phyloP scores from a whole-genome alignment of 2,888 invertebrate genomes.

The Mycalesis mineus region DNA sequence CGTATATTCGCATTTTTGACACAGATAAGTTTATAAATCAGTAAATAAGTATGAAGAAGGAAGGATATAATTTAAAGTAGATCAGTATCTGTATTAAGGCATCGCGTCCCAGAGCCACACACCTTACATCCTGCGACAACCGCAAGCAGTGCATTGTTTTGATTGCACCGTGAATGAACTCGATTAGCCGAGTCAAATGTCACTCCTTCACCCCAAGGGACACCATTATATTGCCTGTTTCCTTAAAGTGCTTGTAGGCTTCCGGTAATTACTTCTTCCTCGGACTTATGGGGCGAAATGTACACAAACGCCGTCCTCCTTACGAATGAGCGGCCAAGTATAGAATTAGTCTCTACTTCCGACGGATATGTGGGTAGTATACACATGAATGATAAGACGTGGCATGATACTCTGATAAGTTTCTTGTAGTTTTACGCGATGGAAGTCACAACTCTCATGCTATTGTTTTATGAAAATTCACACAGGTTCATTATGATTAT shows the following conservation, averaged over 20 bases:
- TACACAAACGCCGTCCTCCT: slow-evolving; percentile 55
- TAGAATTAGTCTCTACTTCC: slow-evolving; percentile 59
- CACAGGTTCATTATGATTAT: slow-evolving; percentile 28
- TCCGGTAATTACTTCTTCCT: slow-evolving; percentile 75
- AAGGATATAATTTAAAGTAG: slow-evolving; percentile 13
- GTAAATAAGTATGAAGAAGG: not conserved
- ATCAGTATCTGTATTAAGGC: slow-evolving; percentile 22
- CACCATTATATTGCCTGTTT: slow-evolving; percentile 55
- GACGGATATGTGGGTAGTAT: slow-evolving; percentile 68
- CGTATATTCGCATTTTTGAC: not conserved
- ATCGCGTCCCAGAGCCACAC: slow-evolving; percentile 38
- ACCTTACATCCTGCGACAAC: slow-evolving; percentile 64
- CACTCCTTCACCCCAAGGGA: slow-evolving; percentile 63
- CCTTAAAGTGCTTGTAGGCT: slow-evolving; percentile 55
- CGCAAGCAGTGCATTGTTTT: slow-evolving; percentile 60
- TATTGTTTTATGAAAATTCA: slow-evolving; percentile 23
- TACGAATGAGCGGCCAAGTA: slow-evolving; percentile 63
- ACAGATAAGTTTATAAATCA: not conserved
- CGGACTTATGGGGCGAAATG: slow-evolving; percentile 47
- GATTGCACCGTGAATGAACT: slow-evolving; percentile 62
- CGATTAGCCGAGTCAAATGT: slow-evolving; percentile 74
- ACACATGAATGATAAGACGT: slow-evolving; percentile 35
- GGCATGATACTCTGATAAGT: slow-evolving; percentile 30
- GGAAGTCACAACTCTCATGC: not conserved
- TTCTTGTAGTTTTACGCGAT: slow-evolving; percentile 25